Evolutionary conservation across 2,113 vertebrate genomes (phyloP), one percentile per base, ranked within the genome.

Genomic region (Grammomys surdaster): DNA sequence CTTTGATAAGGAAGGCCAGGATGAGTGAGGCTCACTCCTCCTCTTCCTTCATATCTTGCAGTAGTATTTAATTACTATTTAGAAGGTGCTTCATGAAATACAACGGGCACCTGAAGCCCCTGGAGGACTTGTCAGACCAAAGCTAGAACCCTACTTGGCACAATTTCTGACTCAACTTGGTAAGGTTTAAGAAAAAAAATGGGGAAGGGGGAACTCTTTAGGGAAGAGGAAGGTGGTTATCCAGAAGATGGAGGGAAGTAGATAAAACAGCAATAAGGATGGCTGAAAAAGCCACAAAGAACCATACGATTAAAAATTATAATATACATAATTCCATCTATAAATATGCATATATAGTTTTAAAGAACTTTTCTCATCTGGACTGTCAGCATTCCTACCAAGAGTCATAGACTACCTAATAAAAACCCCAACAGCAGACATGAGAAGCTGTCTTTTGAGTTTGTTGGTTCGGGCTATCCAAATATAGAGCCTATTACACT

Each of bases 31-130:
- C 40, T 6, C 84, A 40, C 63, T 48, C 73, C 46, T 76, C 33
- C 20, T 43, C n/a, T 11, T 75, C 19, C 19, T 16, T 72, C 4
- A 7, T 54, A 43, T 12, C 40, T 69, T 81, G 28, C 7, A 80
- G 43, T 88, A n/a, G 0, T n/a, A 22, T 28, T 56, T 63, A 91
- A 72, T 46, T 36, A 3, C 70, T 70, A 56, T 20, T 84, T 58
- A 86, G 19, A 72, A 65, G 73, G 60, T 76, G 78, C 40, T 58
- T 81, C 85, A 89, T 86, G 70, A 91, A 76, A 46, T 65, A 88
- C 9, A 95, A 26, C n/a, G 94, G 46, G 10, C 4, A 33, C 73
- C 60, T 31, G 20, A 77, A 54, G 56, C 7, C 94, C 84, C 31
- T 24, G 22, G 63, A 67, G 56, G 33, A 40, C 75, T 90, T 56